Percentiles rank a stretch among this genome's conserved stretches.
Conservation (phyloP, 1,140 invertebrate species). For the Drosophila miranda region DNA sequence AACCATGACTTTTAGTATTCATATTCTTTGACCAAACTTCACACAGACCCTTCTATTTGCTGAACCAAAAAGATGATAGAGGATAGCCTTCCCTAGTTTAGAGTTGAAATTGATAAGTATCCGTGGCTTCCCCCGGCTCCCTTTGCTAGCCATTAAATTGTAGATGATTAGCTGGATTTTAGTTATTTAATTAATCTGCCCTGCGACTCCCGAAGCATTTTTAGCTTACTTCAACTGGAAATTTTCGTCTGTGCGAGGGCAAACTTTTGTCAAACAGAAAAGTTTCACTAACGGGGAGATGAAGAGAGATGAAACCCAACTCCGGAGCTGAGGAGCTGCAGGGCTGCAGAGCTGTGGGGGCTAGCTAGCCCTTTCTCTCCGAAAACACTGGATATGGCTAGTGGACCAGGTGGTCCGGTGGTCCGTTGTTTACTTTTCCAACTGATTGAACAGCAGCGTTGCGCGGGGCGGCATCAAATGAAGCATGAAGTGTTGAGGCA, state of each 20-base stretch:
- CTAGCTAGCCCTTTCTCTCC: constrained; percentile 1
- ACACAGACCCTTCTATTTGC: no score
- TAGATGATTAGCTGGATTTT: constrained; percentile 36
- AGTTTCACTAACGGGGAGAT: constrained; percentile 17
- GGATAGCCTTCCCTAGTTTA: no score
- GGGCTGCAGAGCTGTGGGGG: no score
- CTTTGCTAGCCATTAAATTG: background rate
- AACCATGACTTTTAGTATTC: no score
- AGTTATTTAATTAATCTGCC: constrained; percentile 43
- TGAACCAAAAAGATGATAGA: no score
- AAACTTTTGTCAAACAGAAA: constrained; percentile 31
- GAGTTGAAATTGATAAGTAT: no score
- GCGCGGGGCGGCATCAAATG: constrained; percentile 59
- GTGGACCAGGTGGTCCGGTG: constrained; percentile 22
- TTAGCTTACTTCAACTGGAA: constrained; percentile 16
- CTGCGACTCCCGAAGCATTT: constrained; percentile 28
- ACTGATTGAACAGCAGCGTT: constrained; percentile 61
- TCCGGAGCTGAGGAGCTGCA: background rate
- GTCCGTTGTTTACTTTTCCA: constrained; percentile 72
- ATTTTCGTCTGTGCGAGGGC: constrained; percentile 13
- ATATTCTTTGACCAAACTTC: no score
- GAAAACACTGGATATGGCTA: constrained; percentile 19
- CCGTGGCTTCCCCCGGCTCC: no score
- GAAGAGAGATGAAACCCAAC: background rate
- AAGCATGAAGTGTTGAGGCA: constrained; percentile 71